Evolutionary conservation across 1,140 invertebrate species (phyloP), one percentile per base, ranked within the genome.

Genomic region (Heliconius melpomene): DNA sequence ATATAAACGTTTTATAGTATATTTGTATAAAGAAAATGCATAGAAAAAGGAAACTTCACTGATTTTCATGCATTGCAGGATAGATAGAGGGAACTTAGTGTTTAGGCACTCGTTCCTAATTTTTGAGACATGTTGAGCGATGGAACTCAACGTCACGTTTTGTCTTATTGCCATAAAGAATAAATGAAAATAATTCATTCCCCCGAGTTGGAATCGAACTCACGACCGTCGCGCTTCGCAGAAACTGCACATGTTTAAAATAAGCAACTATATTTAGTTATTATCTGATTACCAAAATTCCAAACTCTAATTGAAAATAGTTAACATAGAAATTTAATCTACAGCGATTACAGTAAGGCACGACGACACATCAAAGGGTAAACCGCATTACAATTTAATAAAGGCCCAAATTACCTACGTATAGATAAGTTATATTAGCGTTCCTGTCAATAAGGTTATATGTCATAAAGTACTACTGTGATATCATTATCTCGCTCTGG

Each of bases 241-340:
- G 18, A 7, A 16, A 20, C 11, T 46, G 40, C 3, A 16, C 13
- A 46, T 6, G 16, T 16, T 46, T 46, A 46, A 46, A 16, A 46
- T 46, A 46, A 46, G 13, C 1, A 16, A 46, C 40, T 11, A 26
- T 13, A 60, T 23, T 23, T 60, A 23, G 23, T 60, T 23, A 23
- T 70, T 40, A 70, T 76, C 11, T 38, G 16, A 66, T 46, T 46
- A 46, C 13, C n/a, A 32, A 70, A 66, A 70, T 70, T 66, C 57
- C 75, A 16, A 26, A 57, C 29, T n/a, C 6, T 46, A 9, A 66
- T 76, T 76, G 57, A 76, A 76, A 76, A 76, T 76, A 70, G 75
- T 76, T 76, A 13, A 29, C 26, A 76, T 38, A 66, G 75, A 70
- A 76, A 76, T 76, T 76, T 76, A 66, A 76, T 76, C 57, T 50